These are phyloP conservation scores for Solenodon paradoxus DNA, from an alignment of 2,113 vertebrate genomes.

Conservation along the genomic window DNA sequence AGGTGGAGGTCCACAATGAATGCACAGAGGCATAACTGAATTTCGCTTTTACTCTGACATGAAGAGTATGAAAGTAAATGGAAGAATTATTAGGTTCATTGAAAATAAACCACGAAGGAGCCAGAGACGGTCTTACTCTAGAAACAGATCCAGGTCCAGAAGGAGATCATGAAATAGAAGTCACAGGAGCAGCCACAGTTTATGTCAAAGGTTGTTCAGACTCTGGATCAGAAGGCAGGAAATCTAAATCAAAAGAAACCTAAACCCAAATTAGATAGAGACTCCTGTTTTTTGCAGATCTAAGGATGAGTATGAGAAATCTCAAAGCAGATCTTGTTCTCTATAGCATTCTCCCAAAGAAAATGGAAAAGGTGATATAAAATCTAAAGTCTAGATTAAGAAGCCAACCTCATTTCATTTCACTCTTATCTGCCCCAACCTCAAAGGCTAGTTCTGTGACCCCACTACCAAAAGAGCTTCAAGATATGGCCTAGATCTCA, in stretches of 20 bases:
- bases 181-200: slow-evolving; percentile 90
- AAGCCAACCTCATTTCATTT: slow-evolving; percentile 84
- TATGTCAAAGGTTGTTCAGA: slow-evolving; percentile 88
- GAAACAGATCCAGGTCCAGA: slow-evolving; percentile 96
- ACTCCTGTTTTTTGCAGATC: slow-evolving; percentile 89
- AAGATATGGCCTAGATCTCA: slow-evolving; percentile 86
- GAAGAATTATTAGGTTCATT: slow-evolving; percentile 95
- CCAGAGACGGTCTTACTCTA: slow-evolving; percentile 92
- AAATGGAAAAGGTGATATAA: slow-evolving; percentile 92
- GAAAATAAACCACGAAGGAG: slow-evolving; percentile 91
- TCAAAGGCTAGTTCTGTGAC: slow-evolving; percentile 87
- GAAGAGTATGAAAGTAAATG: slow-evolving; percentile 97
- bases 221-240: slow-evolving; percentile 89
- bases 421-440: slow-evolving; percentile 84
- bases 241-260: slow-evolving; percentile 94
- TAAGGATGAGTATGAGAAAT: slow-evolving; percentile 89
- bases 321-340: slow-evolving; percentile 86
- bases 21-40: slow-evolving; percentile 97
- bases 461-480: slow-evolving; percentile 85
- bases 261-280: slow-evolving; percentile 91
- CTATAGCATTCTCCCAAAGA: slow-evolving; percentile 91
- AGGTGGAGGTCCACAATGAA: slow-evolving; percentile 98
- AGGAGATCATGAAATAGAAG: slow-evolving; percentile 93
- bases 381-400: slow-evolving; percentile 91
- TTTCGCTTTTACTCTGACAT: slow-evolving; percentile 94